These are phyloP conservation scores for Agonopterix arenella DNA, from an alignment of 2,888 invertebrate species.

Conservation along the genomic window DNA sequence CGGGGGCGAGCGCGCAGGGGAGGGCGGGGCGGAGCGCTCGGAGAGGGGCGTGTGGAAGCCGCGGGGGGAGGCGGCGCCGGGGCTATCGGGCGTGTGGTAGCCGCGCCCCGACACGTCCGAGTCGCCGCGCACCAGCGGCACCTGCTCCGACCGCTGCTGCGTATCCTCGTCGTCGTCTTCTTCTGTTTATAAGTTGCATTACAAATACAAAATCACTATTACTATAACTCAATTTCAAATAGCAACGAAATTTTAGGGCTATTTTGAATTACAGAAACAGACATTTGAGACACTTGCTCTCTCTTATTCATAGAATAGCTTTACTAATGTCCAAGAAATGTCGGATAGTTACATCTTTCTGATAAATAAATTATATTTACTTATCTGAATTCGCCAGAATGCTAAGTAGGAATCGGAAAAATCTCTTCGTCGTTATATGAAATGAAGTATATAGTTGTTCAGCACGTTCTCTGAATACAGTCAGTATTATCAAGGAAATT, in stretches of 20 bases:
- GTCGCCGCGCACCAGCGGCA: conserved; percentile 72
- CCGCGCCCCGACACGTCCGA: conserved; percentile 76
- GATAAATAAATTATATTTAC: too few species aligned
- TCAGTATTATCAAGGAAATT: neutral
- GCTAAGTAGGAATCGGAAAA: too few species aligned
- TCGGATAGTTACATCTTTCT: too few species aligned
- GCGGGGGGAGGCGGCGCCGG: conserved; percentile 55
- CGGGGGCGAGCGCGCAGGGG: conserved; percentile 59
- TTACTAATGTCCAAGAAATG: too few species aligned
- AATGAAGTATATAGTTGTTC: too few species aligned
- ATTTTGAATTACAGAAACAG: too few species aligned
- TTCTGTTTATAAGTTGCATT: conserved; percentile 19
- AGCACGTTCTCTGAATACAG: too few species aligned
- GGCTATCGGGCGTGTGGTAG: conserved; percentile 67
- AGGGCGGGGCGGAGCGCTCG: conserved; percentile 67
- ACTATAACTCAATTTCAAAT: neutral
- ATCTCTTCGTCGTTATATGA: too few species aligned
- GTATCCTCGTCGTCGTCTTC: conserved; percentile 63
- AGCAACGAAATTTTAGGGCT: too few species aligned
- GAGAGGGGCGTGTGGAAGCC: conserved; percentile 89
- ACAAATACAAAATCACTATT: neutral
- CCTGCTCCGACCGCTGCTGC: conserved; percentile 50
- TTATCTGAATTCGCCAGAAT: too few species aligned
- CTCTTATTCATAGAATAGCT: too few species aligned
- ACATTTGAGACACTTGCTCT: too few species aligned